Base-by-base conservation (phyloP, 2,113 vertebrate species). In the Hassar affinis region DNA sequence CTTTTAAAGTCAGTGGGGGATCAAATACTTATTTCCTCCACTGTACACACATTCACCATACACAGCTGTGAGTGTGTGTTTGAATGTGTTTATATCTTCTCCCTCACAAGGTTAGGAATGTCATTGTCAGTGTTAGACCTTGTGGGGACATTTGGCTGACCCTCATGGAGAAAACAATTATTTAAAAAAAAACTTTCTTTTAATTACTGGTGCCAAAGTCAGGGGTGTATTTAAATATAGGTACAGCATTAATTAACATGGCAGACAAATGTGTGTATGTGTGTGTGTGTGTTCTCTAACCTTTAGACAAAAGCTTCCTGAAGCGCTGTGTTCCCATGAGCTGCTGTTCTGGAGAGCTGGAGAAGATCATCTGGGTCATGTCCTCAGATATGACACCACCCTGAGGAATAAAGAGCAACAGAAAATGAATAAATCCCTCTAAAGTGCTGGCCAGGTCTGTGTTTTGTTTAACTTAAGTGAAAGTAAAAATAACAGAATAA, bases 301-400 rank as follows among this genome's bases (percentile, higher is more conserved):
- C 98, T 97, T 99, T 99, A 84, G 98, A 99, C 84, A 99, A 95
- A 2, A 99, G 95, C 89, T 99, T 99, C 89, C 98, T 92, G 89
- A 99, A 99, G 86, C 97, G 97, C 90, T 99, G 98, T 10, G 98
- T 99, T 82, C 97, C 98, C 89, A 97, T 96, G 86, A 99, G 96
- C 89, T 99, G 98, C 79, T 99, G 97, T 84, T 98, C 97, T 81
- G 97, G 96, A 79, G 94, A 95, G 84, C 95, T 96, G 35, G 97
- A 98, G 93, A 98, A 99, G 91, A 99, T 99, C 97, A 99, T 99
- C 89, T 99, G 96, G 79, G 95, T 98, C 98, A 99, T 99, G 91
- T 99, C 98, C 54, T 96, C 95, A n/a, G 97, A 97, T 90, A 99
- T 99, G 76, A 96, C 95, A 49, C 93, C 95, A 85, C 91, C 90